Percentiles rank a stretch among this genome's conserved stretches.
Conservation (phyloP, 2,888 invertebrate genomes). For the Drosophila falleni region DNA sequence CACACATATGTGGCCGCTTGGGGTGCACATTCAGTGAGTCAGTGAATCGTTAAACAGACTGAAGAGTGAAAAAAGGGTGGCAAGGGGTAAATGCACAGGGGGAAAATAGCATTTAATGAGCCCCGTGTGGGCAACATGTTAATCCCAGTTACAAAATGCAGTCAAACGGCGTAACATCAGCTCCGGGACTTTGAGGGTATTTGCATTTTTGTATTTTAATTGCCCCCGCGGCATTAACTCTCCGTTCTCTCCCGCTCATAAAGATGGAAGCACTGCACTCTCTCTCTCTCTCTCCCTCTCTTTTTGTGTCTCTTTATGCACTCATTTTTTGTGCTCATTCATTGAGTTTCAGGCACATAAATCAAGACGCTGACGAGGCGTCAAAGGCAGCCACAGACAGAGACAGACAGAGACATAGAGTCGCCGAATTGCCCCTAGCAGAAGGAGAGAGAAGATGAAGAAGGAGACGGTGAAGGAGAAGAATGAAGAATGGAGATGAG, state of each 20-base stretch:
- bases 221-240: constrained; percentile 55
- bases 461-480: too few species aligned
- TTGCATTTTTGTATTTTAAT: constrained; percentile 75
- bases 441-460: not conserved
- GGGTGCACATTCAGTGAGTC: constrained; percentile 60
- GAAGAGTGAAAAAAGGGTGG: not conserved
- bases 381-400: constrained; percentile 58
- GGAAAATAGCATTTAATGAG: constrained; percentile 67
- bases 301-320: not conserved
- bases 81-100: not conserved
- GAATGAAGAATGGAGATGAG: not conserved
- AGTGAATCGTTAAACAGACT: constrained; percentile 60
- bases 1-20: constrained; percentile 13
- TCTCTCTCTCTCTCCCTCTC: not conserved
- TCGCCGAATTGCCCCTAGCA: constrained; percentile 41
- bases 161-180: constrained; percentile 27
- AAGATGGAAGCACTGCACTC: constrained; percentile 7
- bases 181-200: constrained; percentile 30
- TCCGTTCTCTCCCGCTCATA: not conserved
- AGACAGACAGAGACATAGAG: constrained; percentile 36
- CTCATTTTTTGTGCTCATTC: constrained; percentile 7
- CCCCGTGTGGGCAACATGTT: constrained; percentile 76
- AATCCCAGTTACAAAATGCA: constrained; percentile 56
- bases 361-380: constrained; percentile 73
- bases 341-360: constrained; percentile 51